Evolutionary conservation across 2,888 invertebrate genomes (phyloP), one percentile per base, ranked within the genome.

Genomic region (Cheilosia scutellata): DNA sequence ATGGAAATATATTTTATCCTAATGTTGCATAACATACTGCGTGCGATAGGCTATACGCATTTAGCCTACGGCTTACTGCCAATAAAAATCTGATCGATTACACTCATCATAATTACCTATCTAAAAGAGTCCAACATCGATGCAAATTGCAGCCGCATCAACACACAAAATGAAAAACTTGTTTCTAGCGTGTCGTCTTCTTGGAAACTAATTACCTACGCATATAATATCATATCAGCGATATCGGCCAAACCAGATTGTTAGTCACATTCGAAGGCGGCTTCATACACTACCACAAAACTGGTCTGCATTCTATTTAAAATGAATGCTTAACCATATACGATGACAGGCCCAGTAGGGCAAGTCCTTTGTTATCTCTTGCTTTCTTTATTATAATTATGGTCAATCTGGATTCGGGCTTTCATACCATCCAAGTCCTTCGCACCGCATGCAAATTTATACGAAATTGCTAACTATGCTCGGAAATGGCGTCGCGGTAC

Each of bases 131-230:
- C 40, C 58, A 66, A 49, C 66, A 66, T 40, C 49, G 29, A 66
- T 66, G 33, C 33, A 37, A 37, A 37, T 37, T 37, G 33, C 33
- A 37, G 2, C 33, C 33, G 9, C 37, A 4, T 37, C 37, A 37
- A 37, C 37, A 11, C 37, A 37, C 37, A 11, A 11, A 37, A 37
- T 37, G 3, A 53, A 60, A 60, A 75, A 74, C 78, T 74, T 57
- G 68, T 63, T 72, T 42, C 13, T 37, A 13, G 47, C 68, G 44
- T 37, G 11, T 37, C 44, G 11, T 71, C 70, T 86, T 86, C 84
- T 66, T 42, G 80, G 75, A 86, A 86, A 71, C 65, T 80, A 71
- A 86, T 86, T 80, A n/a, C n/a, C n/a, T n/a, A 86, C 55, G 33
- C n/a, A 27, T 58, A 65, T 9, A 20, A 20, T 20, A 20, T 33